phyloP scores from a whole-genome alignment of 2,888 invertebrate species.

The Lithophane semibrunnea region DNA sequence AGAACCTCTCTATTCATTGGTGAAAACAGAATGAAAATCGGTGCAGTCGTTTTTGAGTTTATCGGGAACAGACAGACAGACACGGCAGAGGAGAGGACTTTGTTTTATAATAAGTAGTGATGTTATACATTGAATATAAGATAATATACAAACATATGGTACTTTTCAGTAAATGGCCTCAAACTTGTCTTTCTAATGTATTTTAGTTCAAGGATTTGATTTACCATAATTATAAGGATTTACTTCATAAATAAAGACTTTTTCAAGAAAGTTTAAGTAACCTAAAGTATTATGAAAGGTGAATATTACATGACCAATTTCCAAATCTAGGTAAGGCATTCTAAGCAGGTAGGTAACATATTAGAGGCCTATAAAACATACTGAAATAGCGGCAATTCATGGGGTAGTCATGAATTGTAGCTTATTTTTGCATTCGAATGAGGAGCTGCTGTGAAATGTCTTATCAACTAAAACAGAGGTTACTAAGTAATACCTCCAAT shows the following conservation, averaged over 20 bases:
- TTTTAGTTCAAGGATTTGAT: conserved; percentile 1
- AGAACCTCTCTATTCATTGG: too few relatives aligned
- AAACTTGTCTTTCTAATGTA: neutral
- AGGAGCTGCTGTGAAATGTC: conserved; percentile 1
- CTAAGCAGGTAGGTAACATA: too few relatives aligned
- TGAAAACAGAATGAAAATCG: too few relatives aligned
- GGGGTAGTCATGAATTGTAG: neutral
- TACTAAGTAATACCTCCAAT: conserved; percentile 24
- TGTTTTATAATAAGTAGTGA: too few relatives aligned
- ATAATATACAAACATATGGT: conserved; percentile 37
- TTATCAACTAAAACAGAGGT: conserved; percentile 32
- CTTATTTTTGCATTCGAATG: neutral
- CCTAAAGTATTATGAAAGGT: neutral
- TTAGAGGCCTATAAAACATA: neutral
- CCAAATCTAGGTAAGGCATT: neutral
- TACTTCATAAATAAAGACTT: neutral
- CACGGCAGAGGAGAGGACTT: too few relatives aligned
- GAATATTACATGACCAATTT: conserved; percentile 24
- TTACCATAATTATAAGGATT: neutral
- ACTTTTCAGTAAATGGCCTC: neutral
- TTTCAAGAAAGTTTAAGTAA: neutral
- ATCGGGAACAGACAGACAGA: too few relatives aligned
- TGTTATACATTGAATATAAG: neutral
- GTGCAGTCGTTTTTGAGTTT: too few relatives aligned
- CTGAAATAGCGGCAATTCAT: neutral